Evolutionary conservation across 2,888 invertebrate species (phyloP), one percentile per base, ranked within the genome.

Genomic region (Podabrus alpinus): DNA sequence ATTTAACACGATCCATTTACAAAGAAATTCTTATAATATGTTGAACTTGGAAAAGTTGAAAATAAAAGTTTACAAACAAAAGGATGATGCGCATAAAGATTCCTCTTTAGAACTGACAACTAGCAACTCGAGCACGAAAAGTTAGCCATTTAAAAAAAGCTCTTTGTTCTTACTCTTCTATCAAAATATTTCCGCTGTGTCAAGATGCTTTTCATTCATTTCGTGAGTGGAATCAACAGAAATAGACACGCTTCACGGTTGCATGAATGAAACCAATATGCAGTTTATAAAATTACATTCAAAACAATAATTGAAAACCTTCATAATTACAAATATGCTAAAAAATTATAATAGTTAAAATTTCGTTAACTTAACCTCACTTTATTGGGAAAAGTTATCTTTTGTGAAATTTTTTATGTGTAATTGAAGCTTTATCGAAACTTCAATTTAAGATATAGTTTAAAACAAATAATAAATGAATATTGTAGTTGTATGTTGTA

Each of bases 151-250:
- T 75, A 67, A 75, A 66, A 45, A 69, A 71, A 66, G 69, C 75
- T 70, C 75, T 75, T 75, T 75, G 75, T 75, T 75, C 75, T 66
- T 72, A 72, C 60, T 72, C 68, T 72, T 75, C 72, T 72, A 69
- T 75, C 75, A 75, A 75, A 75, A 75, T 72, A 72, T 72, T 75
- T 75, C 75, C 75, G 75, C 70, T 72, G 72, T 70, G 75, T 72
- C 67, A 68, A 61, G 75, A 67, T 59, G 64, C 25, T 75, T 71
- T 68, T 72, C 70, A 67, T 45, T 59, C 69, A 71, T 75, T 72
- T 75, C 71, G 71, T 66, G 72, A 71, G 25, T 72, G 66, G 72
- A 75, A 75, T 72, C 64, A 59, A 45, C 68, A 68, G 69, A 69
- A 69, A 66, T 68, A 25, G 25, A 66, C 69, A 69, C 60, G 59